phyloP scores from a whole-genome alignment of 1,140 invertebrate species.

The Macrotrachela quadricornifera region DNA sequence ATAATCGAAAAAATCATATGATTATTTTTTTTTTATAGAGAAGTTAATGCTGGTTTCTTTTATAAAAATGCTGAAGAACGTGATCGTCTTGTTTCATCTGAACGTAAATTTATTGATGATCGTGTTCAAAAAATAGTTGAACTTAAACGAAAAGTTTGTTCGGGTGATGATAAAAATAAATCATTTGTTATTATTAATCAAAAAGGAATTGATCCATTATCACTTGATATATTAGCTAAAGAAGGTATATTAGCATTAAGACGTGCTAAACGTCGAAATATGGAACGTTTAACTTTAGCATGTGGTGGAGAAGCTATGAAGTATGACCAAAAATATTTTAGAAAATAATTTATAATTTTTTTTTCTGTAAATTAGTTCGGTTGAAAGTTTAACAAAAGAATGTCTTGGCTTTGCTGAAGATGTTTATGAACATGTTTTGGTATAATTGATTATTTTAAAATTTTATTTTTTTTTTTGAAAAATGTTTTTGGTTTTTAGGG shows the following conservation, averaged over 20 bases:
- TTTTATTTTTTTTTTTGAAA: no score
- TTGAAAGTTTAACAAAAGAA: conserved; percentile 38
- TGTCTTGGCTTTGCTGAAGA: conserved; percentile 71
- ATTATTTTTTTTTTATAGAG: conserved; percentile 27
- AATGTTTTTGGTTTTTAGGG: conserved; percentile 38
- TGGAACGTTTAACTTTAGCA: conserved; percentile 77
- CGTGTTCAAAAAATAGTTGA: conserved; percentile 84
- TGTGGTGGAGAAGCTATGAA: conserved; percentile 93
- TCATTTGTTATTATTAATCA: conserved; percentile 91
- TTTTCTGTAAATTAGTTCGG: conserved; percentile 27
- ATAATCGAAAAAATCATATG: no score
- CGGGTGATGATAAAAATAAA: conserved; percentile 50
- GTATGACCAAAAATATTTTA: no score
- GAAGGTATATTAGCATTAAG: conserved; percentile 80
- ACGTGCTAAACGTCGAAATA: conserved; percentile 87
- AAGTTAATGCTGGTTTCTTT: conserved; percentile 94
- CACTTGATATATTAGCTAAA: conserved; percentile 78
- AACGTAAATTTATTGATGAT: conserved; percentile 86
- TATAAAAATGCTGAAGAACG: conserved; percentile 84
- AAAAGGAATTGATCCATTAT: conserved; percentile 94
- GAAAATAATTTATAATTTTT: no score
- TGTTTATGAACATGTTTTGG: conserved; percentile 73
- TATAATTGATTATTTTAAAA: not conserved
- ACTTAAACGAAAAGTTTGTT: conserved; percentile 73
- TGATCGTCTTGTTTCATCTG: conserved; percentile 76